Base-by-base conservation (phyloP, 1,140 invertebrate species). In the Aphaenogaster ashmeadi region DNA sequence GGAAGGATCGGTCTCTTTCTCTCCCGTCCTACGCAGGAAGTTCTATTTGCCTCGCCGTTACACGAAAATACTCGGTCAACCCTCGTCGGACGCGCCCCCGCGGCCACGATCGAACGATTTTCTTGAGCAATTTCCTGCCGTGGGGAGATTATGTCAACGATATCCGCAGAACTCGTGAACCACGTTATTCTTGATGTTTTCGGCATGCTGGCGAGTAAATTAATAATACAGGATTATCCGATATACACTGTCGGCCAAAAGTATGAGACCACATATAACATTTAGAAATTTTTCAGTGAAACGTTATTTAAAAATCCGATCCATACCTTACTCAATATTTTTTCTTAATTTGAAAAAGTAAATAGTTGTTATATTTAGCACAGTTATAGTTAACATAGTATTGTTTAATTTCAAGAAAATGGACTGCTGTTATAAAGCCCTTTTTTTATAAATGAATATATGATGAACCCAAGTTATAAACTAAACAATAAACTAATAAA, bases 1-100 rank as follows among this genome's bases (percentile, higher is more conserved):
- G 80, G 80, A 91, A 89, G 89, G 90, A 94, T 94, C 94, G 93
- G 94, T 67, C 64, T 95, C 94, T 93, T 91, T 67, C 64, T 95
- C 93, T 93, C 91, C 85, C 92, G 84, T 91, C 89, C 91, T 87
- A 77, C 77, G 89, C 88, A 91, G 90, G 88, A 93, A 93, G 90
- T 92, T 94, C 90, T 92, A 89, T 93, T 87, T 90, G 87, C 86
- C 88, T n/a, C 75, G 11, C 15, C 33, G 44, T 54, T 56, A 47
- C 60, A 47, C 50, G n/a, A 79, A 79, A 86, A 86, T 78, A 86
- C 44, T 87, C 41, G 74, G 36, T n/a, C 80, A 33, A 21, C 54
- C 33, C 80, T 83, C 56, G 64, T 33, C 33, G 8, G 8, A 56
- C 47, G 21, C 38, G 36, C 36, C 64, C 41, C 27, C 27, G 27